Evolutionary conservation across 2,888 invertebrate genomes (phyloP).

Genomic region (Hyposoter dolosus): DNA sequence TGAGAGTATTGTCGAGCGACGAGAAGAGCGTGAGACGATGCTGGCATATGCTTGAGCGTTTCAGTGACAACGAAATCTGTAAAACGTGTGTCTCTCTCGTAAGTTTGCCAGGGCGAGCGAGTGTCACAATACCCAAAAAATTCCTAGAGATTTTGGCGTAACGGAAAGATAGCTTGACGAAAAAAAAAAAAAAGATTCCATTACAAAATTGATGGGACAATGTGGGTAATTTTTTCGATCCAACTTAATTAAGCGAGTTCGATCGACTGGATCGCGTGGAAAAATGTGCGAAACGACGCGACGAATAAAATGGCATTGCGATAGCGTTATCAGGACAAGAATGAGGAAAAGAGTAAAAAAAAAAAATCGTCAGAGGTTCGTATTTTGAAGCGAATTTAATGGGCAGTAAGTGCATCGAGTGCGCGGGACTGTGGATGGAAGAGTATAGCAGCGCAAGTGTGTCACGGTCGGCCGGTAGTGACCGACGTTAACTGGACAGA

Average conservation of each 20-base stretch:
- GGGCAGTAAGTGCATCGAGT: conserved; percentile 41
- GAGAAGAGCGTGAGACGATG: conserved; percentile 67
- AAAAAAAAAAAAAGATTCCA: neutral
- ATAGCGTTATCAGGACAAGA: neutral
- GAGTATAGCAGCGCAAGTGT: conserved; percentile 74
- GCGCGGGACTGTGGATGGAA: conserved; percentile 28
- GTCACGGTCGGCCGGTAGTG: conserved; percentile 82
- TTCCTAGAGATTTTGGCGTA: neutral
- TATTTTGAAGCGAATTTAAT: conserved; percentile 11
- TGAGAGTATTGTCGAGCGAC: conserved; percentile 50
- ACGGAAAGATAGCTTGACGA: neutral
- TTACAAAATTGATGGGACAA: neutral
- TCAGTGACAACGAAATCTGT: conserved; percentile 26
- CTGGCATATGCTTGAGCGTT: conserved; percentile 53
- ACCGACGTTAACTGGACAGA: conserved; percentile 71
- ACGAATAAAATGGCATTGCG: neutral
- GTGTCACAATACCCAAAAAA: conserved; percentile 37
- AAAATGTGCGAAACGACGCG: neutral
- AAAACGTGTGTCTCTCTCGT: conserved; percentile 30
- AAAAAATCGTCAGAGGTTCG: neutral
- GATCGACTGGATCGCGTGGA: neutral
- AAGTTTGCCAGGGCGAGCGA: conserved; percentile 6
- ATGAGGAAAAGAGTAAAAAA: neutral
- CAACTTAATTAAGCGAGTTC: neutral
- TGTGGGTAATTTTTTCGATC: neutral